A percentile compares a stretch with the other conserved stretches of the same genome.
These are phyloP conservation scores for Entosphenus tridentatus DNA, from an alignment of 2,113 vertebrate species.

Conservation along the genomic window DNA sequence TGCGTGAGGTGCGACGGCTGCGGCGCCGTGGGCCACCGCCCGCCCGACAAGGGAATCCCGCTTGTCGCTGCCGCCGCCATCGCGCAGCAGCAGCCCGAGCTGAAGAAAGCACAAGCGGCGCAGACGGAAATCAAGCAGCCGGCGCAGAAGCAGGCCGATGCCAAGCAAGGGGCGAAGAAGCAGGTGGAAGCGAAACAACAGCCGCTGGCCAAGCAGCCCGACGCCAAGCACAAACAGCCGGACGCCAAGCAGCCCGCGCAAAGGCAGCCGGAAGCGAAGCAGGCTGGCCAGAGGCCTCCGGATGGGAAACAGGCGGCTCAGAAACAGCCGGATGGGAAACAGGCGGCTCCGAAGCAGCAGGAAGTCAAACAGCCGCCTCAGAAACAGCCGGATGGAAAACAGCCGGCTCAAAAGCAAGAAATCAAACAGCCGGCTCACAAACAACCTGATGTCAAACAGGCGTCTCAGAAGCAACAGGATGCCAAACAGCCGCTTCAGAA, in stretches of 20 bases:
- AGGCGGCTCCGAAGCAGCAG: background rate
- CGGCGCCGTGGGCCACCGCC: too few species aligned
- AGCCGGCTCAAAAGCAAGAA: background rate
- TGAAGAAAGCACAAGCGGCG: background rate
- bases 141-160: slow-evolving; percentile 2
- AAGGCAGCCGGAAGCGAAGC: background rate
- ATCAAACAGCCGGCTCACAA: background rate
- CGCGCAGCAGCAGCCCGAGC: background rate
- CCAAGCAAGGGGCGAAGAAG: background rate
- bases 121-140: background rate
- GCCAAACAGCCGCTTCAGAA: slow-evolving; percentile 4
- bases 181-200: background rate
- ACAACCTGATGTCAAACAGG: background rate
- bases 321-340: background rate
- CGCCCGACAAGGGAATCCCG: background rate
- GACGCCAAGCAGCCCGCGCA: background rate
- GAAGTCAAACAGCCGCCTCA: background rate
- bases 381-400: background rate
- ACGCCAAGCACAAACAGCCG: background rate
- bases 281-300: background rate
- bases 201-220: background rate
- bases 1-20: too few species aligned
- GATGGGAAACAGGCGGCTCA: background rate
- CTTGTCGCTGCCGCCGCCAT: background rate
- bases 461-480: background rate